phyloP scores from a whole-genome alignment of 2,888 invertebrate species.

The Rambutsinella grinnellia region DNA sequence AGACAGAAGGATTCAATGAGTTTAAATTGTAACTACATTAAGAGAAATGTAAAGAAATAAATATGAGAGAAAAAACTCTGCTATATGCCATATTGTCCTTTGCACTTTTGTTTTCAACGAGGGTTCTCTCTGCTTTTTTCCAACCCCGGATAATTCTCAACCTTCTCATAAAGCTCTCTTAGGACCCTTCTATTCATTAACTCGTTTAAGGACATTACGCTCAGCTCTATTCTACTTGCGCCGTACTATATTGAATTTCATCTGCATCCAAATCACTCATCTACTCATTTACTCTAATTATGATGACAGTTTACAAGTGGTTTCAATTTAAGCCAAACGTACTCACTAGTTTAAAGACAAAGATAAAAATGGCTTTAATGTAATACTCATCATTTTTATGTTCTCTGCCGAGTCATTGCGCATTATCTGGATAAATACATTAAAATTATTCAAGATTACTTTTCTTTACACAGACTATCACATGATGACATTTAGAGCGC shows the following conservation, averaged over 20 bases:
- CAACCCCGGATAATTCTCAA: not conserved
- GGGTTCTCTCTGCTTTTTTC: no score
- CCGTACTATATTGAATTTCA: conserved; percentile 65
- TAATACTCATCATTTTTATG: no score
- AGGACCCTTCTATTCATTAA: conserved; percentile 52
- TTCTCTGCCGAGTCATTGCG: no score
- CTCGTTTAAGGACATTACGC: conserved; percentile 64
- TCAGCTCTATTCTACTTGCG: conserved; percentile 51
- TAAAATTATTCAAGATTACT: no score
- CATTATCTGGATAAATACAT: conserved; percentile 3
- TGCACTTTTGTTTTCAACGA: no score
- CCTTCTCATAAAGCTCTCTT: no score
- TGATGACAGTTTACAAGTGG: conserved; percentile 62
- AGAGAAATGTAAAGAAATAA: conserved; percentile 27
- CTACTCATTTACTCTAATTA: conserved; percentile 63
- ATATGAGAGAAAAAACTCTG: no score
- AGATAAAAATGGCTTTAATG: conserved; percentile 30
- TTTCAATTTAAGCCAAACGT: conserved; percentile 59
- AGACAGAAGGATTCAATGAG: conserved; percentile 54
- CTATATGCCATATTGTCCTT: no score
- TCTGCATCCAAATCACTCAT: conserved; percentile 65
- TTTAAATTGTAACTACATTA: conserved; percentile 39
- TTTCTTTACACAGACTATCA: no score
- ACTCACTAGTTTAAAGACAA: conserved; percentile 30
- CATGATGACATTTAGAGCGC: no score